A percentile compares a stretch with the other conserved stretches of the same genome.
These are phyloP conservation scores for Nemotelus nigrinus DNA, from an alignment of 2,888 invertebrate species.

Conservation along the genomic window DNA sequence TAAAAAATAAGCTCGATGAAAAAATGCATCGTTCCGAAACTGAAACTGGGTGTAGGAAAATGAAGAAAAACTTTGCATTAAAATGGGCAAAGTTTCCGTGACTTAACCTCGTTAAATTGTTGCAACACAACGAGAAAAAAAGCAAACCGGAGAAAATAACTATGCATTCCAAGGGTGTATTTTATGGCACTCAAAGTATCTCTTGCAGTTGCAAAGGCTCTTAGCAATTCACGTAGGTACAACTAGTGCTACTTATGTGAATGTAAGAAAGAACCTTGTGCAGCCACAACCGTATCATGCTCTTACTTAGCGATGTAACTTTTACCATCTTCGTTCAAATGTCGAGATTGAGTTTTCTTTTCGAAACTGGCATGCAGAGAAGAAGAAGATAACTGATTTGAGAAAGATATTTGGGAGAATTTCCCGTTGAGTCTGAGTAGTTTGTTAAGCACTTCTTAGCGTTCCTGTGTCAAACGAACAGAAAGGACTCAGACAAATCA, in stretches of 20 bases:
- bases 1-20: not conserved
- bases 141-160: conserved; percentile 15
- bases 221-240: conserved; percentile 20
- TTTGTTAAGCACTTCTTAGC: too few relatives aligned
- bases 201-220: not conserved
- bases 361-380: conserved; percentile 19
- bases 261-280: not conserved
- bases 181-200: conserved; percentile 28
- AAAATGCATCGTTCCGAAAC: too few relatives aligned
- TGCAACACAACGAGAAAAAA: conserved; percentile 6
- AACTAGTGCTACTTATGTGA: conserved; percentile 1
- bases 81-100: conserved; percentile 35
- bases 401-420: too few relatives aligned
- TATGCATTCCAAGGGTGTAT: conserved; percentile 2
- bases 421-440: too few relatives aligned
- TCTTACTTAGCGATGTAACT: conserved; percentile 4
- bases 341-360: conserved; percentile 23
- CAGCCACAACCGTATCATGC: not conserved
- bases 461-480: too few relatives aligned
- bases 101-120: conserved; percentile 30
- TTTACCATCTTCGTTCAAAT: not conserved
- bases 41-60: not conserved
- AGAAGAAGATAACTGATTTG: too few relatives aligned
- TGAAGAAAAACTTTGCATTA: conserved; percentile 22
- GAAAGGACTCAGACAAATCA: too few relatives aligned